These are phyloP conservation scores for Oscheius sp. DNA, from an alignment of 1,140 invertebrate genomes.

Conservation along the genomic window DNA sequence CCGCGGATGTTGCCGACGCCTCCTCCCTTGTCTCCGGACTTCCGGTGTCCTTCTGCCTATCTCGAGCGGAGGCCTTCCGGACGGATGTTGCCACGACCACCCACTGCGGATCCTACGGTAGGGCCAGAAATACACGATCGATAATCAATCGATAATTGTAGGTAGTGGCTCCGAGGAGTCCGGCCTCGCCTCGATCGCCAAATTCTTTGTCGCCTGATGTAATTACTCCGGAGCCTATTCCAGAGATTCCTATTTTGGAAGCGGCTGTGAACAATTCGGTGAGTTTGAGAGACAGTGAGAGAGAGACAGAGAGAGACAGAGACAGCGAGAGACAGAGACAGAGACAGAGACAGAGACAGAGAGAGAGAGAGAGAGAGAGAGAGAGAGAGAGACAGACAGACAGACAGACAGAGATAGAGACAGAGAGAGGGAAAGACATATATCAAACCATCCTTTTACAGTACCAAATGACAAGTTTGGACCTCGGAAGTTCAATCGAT, in stretches of 20 bases:
- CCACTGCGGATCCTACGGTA: conserved; percentile 2
- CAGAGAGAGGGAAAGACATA: neutral
- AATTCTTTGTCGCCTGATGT: neutral
- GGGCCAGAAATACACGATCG: too few species aligned
- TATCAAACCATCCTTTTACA: neutral
- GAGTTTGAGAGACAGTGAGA: too few species aligned
- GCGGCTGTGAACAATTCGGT: neutral
- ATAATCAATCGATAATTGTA: too few species aligned
- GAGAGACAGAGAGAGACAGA: too few species aligned
- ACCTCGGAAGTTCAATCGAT: neutral
- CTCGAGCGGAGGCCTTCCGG: conserved; percentile 32
- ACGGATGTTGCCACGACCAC: conserved; percentile 22
- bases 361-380: too few species aligned
- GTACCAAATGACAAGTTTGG: conserved; percentile 4
- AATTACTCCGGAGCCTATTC: neutral
- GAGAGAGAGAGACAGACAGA: too few species aligned
- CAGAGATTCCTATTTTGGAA: neutral
- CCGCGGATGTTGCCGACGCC: conserved; percentile 31
- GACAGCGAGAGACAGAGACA: too few species aligned
- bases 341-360: too few species aligned
- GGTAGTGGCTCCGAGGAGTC: neutral
- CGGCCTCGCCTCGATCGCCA: neutral
- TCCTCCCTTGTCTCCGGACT: conserved; percentile 33
- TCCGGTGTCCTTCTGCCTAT: conserved; percentile 11
- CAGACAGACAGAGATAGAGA: too few species aligned